Evolutionary conservation across 2,888 invertebrate genomes (phyloP), one percentile per base, ranked within the genome.

Genomic region (Lochmaea capreae): DNA sequence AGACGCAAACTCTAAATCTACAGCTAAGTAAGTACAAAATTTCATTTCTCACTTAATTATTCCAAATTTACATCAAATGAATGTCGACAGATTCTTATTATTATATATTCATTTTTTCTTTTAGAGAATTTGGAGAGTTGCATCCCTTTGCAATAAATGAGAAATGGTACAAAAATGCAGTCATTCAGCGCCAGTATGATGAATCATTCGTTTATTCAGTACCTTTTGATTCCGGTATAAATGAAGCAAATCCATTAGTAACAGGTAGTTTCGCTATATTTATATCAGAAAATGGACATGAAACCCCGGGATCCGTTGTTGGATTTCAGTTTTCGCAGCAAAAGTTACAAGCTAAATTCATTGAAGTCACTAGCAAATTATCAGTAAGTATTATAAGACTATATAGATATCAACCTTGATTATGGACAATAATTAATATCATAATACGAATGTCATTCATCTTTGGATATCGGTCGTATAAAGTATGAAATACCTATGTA

Each of bases 141-240:
- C 92, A 95, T 83, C 90, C 89, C 5, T 90, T 91, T 68, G 93
- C 96, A 0, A 94, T 96, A 33, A 96, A 97, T 84, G 96, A 97
- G 86, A 92, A 94, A 0, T 97, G 96, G 96, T 97, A 97, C 85
- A 94, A 94, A 85, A 93, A 95, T 76, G 96, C 97, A 0, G 95
- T 97, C 5, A 89, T 97, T 59, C 95, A 96, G 82, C 94, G 96
- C 84, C 91, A 92, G 83, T 90, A 93, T 59, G 93, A 95, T 81
- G 92, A 94, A 52, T 93, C 94, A 0, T 91, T 95, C 81, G 95
- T 95, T 0, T 93, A 94, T 81, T 92, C 94, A 2, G 93, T 95
- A 0, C 93, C 93, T 1, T 91, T 94, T 80, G 82, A 85, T 22
- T 79, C 89, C 61, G 81, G 84, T 5, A 71, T 77, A 18, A 79